phyloP scores from a whole-genome alignment of 2,797 vertebrate genomes.

The Phylloscopus collybita region DNA sequence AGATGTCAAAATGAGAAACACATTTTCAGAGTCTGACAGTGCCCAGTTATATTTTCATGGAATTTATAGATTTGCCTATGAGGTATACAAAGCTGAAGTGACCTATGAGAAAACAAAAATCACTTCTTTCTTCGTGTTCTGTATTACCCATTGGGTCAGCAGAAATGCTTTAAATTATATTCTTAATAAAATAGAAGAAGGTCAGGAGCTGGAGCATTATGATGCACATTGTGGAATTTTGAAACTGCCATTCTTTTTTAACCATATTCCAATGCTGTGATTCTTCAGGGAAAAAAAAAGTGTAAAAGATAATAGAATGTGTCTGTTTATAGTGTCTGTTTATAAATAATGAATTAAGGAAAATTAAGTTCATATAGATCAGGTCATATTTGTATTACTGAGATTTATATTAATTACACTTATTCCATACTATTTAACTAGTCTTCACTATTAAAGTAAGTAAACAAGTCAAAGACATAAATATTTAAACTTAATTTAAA shows the following conservation, averaged over 20 bases:
- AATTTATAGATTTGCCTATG: neutral
- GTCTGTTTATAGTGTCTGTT: neutral
- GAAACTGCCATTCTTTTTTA: neutral
- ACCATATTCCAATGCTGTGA: neutral
- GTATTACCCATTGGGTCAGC: neutral
- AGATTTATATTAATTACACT: neutral
- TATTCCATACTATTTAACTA: neutral
- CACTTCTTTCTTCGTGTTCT: neutral
- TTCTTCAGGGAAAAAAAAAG: neutral
- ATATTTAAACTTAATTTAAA: neutral
- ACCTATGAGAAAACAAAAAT: neutral
- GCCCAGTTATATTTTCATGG: neutral
- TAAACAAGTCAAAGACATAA: neutral
- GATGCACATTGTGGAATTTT: neutral
- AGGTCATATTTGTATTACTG: neutral
- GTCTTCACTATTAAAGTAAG: neutral
- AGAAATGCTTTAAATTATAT: neutral
- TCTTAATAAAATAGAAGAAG: neutral
- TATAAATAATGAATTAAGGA: neutral
- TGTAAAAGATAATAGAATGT: rapidly evolving
- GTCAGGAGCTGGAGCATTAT: neutral
- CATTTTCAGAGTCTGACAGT: neutral
- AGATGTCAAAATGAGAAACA: neutral
- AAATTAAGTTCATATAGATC: neutral
- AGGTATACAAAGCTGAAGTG: neutral